These are phyloP conservation scores for Carollia perspicillata DNA, from an alignment of 2,113 vertebrate species.

Conservation along the genomic window DNA sequence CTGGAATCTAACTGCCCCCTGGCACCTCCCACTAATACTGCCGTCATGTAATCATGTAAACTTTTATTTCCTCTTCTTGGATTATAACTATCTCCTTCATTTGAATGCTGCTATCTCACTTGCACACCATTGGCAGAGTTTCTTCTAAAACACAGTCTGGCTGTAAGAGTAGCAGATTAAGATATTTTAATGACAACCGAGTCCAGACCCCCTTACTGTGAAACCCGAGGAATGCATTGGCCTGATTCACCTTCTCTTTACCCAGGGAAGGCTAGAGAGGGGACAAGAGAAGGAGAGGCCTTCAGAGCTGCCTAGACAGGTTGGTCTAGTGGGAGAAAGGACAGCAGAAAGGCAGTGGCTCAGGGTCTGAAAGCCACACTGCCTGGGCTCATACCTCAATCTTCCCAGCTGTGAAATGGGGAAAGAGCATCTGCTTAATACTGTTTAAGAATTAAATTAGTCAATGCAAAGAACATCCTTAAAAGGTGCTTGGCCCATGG, in stretches of 20 bases:
- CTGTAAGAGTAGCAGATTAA: not conserved
- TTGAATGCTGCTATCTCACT: not conserved
- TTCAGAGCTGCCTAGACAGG: not conserved
- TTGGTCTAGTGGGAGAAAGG: not conserved
- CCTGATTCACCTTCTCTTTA: not conserved
- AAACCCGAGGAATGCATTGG: not conserved
- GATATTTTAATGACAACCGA: not conserved
- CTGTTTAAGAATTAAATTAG: not conserved
- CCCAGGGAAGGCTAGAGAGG: not conserved
- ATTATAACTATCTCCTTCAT: not conserved
- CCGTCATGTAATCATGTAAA: not conserved
- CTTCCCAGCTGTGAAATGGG: not conserved
- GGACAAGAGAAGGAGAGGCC: too few species aligned
- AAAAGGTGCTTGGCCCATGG: not conserved
- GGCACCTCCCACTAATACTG: not conserved
- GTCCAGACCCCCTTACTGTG: not conserved
- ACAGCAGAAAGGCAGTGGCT: not conserved
- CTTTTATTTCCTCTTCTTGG: not conserved
- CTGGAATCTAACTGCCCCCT: not conserved
- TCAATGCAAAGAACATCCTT: not conserved
- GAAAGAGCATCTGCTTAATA: not conserved
- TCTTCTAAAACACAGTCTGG: not conserved
- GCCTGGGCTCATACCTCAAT: not conserved
- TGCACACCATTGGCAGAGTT: not conserved
- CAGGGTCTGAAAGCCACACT: not conserved